Evolutionary conservation across 2,797 vertebrate genomes (phyloP).

Genomic region (Chelmon rostratus): DNA sequence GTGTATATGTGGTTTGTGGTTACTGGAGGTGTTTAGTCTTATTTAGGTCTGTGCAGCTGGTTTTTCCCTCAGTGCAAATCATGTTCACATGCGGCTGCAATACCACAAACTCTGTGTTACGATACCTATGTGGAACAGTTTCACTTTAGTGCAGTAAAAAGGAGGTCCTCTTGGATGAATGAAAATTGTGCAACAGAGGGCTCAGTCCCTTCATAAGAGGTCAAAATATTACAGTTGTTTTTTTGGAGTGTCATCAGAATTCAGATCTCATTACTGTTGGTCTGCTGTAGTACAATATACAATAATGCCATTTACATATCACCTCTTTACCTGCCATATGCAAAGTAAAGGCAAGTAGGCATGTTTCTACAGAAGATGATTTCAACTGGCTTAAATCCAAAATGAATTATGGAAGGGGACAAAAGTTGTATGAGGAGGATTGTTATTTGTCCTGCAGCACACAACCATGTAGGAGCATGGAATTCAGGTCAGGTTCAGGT

Average conservation of each 20-base stretch:
- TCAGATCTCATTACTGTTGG: neutral
- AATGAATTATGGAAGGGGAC: neutral
- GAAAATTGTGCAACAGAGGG: neutral
- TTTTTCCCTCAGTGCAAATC: conserved; percentile 20
- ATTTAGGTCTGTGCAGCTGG: conserved; percentile 57
- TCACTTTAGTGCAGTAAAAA: conserved; percentile 4
- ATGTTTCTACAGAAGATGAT: neutral
- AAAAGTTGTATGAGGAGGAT: neutral
- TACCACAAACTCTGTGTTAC: neutral
- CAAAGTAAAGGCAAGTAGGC: neutral
- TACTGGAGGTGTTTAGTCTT: conserved; percentile 49
- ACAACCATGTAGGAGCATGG: neutral
- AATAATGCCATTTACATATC: neutral
- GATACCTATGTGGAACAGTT: conserved; percentile 11
- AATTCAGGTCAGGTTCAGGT: neutral
- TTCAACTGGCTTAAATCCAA: neutral
- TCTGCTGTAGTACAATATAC: neutral
- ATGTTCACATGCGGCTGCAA: conserved; percentile 20
- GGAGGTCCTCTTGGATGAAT: neutral
- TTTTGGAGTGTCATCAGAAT: neutral
- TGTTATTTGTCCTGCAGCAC: neutral
- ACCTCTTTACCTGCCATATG: neutral
- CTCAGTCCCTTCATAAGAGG: neutral
- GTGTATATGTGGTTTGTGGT: conserved; percentile 63
- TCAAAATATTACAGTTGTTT: neutral